A percentile compares a stretch with the other conserved stretches of the same genome.
phyloP scores from a whole-genome alignment of 2,113 vertebrate species.

The Microcebus ravelobensis region DNA sequence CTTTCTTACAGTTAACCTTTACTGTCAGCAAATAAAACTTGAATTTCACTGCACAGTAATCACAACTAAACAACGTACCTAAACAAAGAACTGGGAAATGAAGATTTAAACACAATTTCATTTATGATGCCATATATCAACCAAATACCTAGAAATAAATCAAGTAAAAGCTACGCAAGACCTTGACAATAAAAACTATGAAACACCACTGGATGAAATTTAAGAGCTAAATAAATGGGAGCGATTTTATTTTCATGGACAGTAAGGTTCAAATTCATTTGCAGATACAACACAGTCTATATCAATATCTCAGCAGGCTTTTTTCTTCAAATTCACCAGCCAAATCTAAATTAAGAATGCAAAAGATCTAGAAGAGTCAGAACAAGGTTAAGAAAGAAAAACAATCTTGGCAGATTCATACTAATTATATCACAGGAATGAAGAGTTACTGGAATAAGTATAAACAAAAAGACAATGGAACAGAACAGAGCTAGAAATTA shows the following conservation, averaged over 20 bases:
- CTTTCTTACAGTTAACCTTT: not conserved
- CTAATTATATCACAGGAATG: not conserved
- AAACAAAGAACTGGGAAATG: not conserved
- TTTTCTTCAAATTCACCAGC: not conserved
- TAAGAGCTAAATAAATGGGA: not conserved
- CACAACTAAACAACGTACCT: not conserved
- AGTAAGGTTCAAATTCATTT: not conserved
- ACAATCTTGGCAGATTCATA: not conserved
- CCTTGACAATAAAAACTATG: not conserved
- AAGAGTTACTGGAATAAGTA: not conserved
- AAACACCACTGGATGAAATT: not conserved
- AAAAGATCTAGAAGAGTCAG: not conserved
- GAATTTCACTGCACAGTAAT: not conserved
- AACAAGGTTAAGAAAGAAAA: not conserved
- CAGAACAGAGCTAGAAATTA: not conserved
- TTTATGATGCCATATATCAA: not conserved
- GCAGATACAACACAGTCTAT: not conserved
- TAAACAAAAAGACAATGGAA: not conserved
- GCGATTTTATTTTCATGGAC: not conserved
- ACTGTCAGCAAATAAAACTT: not conserved
- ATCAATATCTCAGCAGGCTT: not conserved
- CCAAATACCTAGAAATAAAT: not conserved
- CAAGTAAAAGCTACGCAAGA: not conserved
- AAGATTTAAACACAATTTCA: not conserved
- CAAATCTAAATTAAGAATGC: not conserved